Conservation (phyloP, 2,113 vertebrate species). For the Sinocyclocheilus anophthalmus region DNA sequence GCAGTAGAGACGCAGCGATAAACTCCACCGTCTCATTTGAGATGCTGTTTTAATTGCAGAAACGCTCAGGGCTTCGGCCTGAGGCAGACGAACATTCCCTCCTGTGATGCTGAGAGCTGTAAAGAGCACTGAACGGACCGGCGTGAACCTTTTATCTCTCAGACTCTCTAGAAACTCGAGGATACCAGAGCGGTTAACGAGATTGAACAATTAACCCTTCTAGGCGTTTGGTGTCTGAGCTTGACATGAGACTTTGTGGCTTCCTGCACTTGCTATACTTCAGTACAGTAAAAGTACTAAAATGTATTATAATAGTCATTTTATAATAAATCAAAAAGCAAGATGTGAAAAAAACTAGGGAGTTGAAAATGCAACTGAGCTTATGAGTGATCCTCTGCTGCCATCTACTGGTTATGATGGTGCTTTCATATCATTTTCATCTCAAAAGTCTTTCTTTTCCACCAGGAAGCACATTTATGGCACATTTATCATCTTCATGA, state of each 20-base stretch:
- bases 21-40: constrained; percentile 34
- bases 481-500: no score
- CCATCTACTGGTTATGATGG: no score
- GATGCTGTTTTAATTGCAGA: constrained; percentile 70
- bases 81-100: constrained; percentile 36
- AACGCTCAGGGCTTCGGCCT: constrained; percentile 32
- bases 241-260: no score
- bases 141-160: constrained; percentile 38
- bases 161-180: neutral
- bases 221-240: neutral
- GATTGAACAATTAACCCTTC: neutral
- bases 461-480: no score
- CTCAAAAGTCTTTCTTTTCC: no score
- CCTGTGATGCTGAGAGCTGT: constrained; percentile 53
- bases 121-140: constrained; percentile 49
- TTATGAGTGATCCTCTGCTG: no score
- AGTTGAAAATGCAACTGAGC: no score
- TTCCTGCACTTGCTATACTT: neutral
- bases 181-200: neutral
- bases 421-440: no score
- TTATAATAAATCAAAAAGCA: no score
- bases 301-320: neutral
- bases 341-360: no score
- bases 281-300: neutral
- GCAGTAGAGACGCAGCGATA: neutral